Evolutionary conservation across 2,797 vertebrate genomes (phyloP).

Genomic region (Sebastes hubbsi): DNA sequence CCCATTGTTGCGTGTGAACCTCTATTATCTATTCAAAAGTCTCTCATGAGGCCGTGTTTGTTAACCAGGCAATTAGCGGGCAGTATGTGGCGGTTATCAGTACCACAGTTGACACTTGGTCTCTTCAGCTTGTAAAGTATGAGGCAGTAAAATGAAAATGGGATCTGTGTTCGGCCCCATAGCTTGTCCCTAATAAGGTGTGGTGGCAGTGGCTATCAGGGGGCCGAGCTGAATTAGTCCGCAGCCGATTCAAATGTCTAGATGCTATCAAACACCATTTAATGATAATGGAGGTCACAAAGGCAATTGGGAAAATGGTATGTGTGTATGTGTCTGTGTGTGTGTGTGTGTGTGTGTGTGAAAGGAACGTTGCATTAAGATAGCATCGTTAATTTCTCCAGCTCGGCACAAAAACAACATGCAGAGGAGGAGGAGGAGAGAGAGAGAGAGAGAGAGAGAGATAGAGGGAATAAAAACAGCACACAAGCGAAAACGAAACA

Average conservation of each 20-base stretch:
- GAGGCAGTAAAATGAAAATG: conserved; percentile 78
- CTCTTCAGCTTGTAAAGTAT: conserved; percentile 62
- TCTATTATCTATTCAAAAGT: conserved; percentile 72
- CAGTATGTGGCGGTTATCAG: conserved; percentile 69
- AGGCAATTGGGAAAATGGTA: conserved; percentile 64
- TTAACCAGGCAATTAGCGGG: conserved; percentile 66
- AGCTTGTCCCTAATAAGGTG: conserved; percentile 76
- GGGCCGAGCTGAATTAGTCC: conserved; percentile 62
- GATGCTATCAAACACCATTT: conserved; percentile 73
- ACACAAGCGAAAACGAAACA: conserved; percentile 52
- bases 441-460: not conserved
- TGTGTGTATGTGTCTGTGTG: conserved; percentile 19
- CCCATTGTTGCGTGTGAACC: conserved; percentile 47
- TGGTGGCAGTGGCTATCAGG: conserved; percentile 62
- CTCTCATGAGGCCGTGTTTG: conserved; percentile 68
- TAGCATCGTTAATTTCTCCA: conserved; percentile 72
- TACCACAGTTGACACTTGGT: conserved; percentile 57
- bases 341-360: conserved; percentile 6
- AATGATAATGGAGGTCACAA: conserved; percentile 73
- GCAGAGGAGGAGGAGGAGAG: conserved; percentile 25
- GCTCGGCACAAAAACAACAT: conserved; percentile 64
- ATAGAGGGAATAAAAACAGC: not conserved
- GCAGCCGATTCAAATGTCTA: conserved; percentile 73
- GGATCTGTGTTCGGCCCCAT: conserved; percentile 54
- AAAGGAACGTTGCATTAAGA: conserved; percentile 64